Base-by-base conservation (phyloP, 2,888 invertebrate species). In the Cosmia trapezina region DNA sequence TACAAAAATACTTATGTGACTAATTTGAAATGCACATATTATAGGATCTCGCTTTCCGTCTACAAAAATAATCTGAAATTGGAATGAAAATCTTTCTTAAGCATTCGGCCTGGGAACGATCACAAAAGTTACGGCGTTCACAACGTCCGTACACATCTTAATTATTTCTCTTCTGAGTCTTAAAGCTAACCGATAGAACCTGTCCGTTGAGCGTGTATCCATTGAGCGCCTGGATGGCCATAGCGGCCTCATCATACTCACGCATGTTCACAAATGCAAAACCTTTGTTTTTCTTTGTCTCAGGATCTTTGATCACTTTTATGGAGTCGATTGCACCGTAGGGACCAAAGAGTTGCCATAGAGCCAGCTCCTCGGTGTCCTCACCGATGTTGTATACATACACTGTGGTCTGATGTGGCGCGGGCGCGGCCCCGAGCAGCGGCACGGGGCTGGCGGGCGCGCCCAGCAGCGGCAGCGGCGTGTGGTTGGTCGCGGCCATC, bases 21-120 rank as follows among this genome's bases (percentile, higher is more conserved):
- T 96, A 96, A 94, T 96, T 93, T 95, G 93, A 96, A 96, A 96
- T 96, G 96, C 96, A 96, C 93, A 94, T 94, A 94, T 94, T 94
- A 94, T 94, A 95, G 94, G 95, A 94, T 94, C 93, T 93, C 93
- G 91, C 93, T 93, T 94, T 94, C 94, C 93, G 90, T 94, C 96
- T 96, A 96, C 94, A 96, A 96, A 96, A 96, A 96, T 96, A 96
- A 95, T 94, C 91, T 94, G 95, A 95, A 96, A 95, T 95, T 96
- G 96, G 96, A 96, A 96, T 96, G 96, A 95, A 96, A 95, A 89
- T 87, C 86, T 86, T 86, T 91, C 91, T 94, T 94, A 94, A 95
- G 93, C 93, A 84, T 88, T 93, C 93, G 93, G 94, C 94, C 94
- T 90, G 91, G 91, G 90, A 93, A 93, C 92, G 87, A 94, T 94